These are phyloP conservation scores for Epinephelus awoara DNA, from an alignment of 2,797 vertebrate genomes.

Conservation along the genomic window DNA sequence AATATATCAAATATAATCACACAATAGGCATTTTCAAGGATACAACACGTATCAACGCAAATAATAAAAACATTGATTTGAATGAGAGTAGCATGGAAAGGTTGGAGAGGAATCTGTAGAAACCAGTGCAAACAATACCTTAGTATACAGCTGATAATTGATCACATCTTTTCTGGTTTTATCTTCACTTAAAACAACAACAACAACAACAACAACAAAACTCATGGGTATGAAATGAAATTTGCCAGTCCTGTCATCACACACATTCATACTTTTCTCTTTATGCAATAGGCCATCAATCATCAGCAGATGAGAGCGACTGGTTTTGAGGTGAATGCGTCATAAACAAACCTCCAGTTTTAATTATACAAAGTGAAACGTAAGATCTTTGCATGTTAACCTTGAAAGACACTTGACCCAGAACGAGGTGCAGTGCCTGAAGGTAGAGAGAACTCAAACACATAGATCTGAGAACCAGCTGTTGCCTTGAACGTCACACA, in stretches of 20 bases:
- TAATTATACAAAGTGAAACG: constrained; percentile 14
- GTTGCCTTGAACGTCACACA: constrained; percentile 16
- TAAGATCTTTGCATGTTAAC: constrained; percentile 23
- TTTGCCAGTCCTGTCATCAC: neutral
- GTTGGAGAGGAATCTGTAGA: too few relatives aligned
- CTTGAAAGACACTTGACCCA: constrained; percentile 51
- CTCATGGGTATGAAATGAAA: too few relatives aligned
- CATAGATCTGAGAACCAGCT: constrained; percentile 60
- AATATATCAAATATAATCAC: neutral
- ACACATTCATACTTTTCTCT: neutral
- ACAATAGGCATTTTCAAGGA: neutral
- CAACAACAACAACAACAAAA: too few relatives aligned
- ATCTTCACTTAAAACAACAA: too few relatives aligned
- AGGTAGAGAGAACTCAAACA: constrained; percentile 46
- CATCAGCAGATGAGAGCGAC: neutral
- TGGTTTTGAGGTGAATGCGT: constrained; percentile 10
- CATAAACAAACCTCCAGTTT: constrained; percentile 19
- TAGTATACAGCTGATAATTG: too few relatives aligned
- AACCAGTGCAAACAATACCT: too few relatives aligned
- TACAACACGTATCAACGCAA: neutral
- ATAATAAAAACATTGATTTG: neutral
- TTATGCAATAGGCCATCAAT: neutral
- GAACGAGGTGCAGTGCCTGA: constrained; percentile 13
- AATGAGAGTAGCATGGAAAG: neutral
- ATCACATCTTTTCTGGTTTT: too few relatives aligned